Evolutionary conservation across 1,140 invertebrate genomes (phyloP).

Genomic region (Himalopsyche phryganea): DNA sequence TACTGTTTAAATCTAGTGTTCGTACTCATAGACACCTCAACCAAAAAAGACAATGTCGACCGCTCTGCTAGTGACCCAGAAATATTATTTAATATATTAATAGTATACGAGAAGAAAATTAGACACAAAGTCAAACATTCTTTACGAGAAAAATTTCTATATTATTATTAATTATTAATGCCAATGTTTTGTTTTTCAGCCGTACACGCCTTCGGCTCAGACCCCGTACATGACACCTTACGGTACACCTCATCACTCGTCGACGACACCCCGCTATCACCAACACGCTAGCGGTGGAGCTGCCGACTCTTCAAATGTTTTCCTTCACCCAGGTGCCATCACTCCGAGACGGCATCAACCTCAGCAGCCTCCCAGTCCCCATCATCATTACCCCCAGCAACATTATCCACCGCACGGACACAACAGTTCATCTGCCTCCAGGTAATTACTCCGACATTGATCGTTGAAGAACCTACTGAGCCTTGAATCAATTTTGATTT

Average conservation of each 20-base stretch:
- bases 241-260: slow-evolving; percentile 65
- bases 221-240: slow-evolving; percentile 90
- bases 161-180: no score
- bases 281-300: slow-evolving; percentile 56
- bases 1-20: no score
- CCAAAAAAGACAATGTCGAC: no score
- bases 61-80: no score
- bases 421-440: slow-evolving; percentile 27
- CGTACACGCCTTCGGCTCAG: slow-evolving; percentile 85
- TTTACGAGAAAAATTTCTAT: no score
- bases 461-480: no score
- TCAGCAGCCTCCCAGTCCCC: slow-evolving; percentile 40
- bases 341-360: slow-evolving; percentile 45
- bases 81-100: no score
- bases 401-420: slow-evolving; percentile 32
- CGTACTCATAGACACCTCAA: no score
- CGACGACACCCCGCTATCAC: slow-evolving; percentile 56
- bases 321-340: slow-evolving; percentile 57
- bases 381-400: slow-evolving; percentile 42
- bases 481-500: no score
- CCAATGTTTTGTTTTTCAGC: slow-evolving; percentile 39
- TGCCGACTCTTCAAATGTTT: slow-evolving; percentile 50
- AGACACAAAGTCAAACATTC: no score
- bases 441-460: no score
- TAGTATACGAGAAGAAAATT: no score